Base-by-base conservation (phyloP, 1,140 invertebrate genomes). In the Colletes gigas region DNA sequence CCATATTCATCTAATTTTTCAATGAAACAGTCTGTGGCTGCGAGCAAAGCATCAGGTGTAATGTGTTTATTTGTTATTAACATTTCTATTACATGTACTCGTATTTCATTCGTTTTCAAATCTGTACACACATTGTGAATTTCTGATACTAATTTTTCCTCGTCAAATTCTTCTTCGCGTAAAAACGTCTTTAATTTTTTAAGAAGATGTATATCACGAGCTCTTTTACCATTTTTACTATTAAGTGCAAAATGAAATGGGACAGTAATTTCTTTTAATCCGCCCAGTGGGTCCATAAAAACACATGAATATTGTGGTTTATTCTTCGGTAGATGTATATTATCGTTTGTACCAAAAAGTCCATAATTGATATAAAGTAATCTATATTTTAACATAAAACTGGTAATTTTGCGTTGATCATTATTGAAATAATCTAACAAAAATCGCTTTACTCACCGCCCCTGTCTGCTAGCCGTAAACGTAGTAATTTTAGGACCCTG, bases 181-280 rank as follows among this genome's bases (percentile, higher is more conserved):
- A 97, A 91, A 83, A 95, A 93, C 55, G 94, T 95, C 85, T 96
- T 96, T n/a, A 98, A 89, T 85, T 97, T 96, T 88, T 97, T 96
- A 66, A 98, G 94, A 57, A 98, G 92, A 93, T 98, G 97, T 60
- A 98, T 94, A 92, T 99, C 98, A 85, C 97, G 95, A 1, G 97
- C 96, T 86, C 96, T 95, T 88, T 97, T 96, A 80, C 97, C 98
- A 92, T 97, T 97, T 92, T 97, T 97, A 85, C 97, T 97, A 89
- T 96, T 96, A n/a, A 98, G 92, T 6, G 97, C 95, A 91, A 96
- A 97, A 92, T 99, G 98, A 92, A 99, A 99, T 17, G 98, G 98
- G 87, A 99, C 96, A 69, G 94, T 93, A 76, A 99, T 95, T 88
- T 97, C 96, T 90, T 97, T 97, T 0, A 99, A 89, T 65, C 93